Percentiles rank a stretch among this genome's conserved stretches.
These are phyloP conservation scores for Tarsius wallacei DNA, from an alignment of 2,797 vertebrate genomes.

Conservation along the genomic window DNA sequence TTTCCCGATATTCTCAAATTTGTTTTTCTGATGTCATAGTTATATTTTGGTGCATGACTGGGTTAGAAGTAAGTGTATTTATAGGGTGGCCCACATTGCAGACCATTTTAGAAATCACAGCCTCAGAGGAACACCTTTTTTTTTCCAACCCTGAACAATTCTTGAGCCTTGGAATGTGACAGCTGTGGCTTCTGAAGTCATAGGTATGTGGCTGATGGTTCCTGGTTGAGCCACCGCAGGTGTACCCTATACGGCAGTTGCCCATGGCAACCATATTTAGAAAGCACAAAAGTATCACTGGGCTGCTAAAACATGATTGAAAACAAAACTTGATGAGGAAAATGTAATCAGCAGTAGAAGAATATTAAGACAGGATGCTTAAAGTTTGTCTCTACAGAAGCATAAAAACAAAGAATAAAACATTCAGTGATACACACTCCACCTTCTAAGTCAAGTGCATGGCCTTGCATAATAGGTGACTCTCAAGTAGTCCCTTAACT, in stretches of 20 bases:
- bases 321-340: not conserved
- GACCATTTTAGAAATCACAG: slow-evolving; percentile 19
- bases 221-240: not conserved
- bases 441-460: not conserved
- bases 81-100: not conserved
- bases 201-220: not conserved
- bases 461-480: not conserved
- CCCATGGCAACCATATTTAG: not conserved
- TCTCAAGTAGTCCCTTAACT: not conserved
- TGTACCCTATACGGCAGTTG: not conserved
- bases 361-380: not conserved
- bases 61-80: not conserved
- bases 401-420: not conserved
- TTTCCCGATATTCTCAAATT: not conserved
- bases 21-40: not conserved
- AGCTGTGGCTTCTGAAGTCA: not conserved
- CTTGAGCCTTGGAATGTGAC: not conserved
- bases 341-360: not conserved
- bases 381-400: not conserved
- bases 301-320: not conserved
- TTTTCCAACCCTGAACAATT: slow-evolving; percentile 2
- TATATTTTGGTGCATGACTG: not conserved
- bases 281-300: not conserved
- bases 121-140: not conserved
- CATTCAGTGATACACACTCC: not conserved